Evolutionary conservation across 2,888 invertebrate species (phyloP), one percentile per base, ranked within the genome.

Genomic region (Zygothrica quintamaculata): DNA sequence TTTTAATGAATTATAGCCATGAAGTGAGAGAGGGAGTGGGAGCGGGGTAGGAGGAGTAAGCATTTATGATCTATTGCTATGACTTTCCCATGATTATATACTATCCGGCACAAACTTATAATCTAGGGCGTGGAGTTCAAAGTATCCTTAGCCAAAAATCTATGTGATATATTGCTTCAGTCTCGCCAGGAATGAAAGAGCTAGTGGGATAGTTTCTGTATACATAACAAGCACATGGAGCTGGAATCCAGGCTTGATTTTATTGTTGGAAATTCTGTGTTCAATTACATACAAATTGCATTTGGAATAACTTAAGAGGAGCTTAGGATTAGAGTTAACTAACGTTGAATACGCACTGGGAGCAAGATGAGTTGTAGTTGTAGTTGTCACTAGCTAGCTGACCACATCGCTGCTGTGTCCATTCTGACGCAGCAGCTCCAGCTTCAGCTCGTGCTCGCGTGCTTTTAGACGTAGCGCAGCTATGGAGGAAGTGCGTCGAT

Each of bases 391-490:
- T 22, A 22, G 90, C 89, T 90, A 96, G 93, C 96, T 96, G 89
- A 96, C 95, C 84, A 96, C 92, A 90, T 96, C 96, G 0, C 93
- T 84, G 29, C 87, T 82, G 59, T 93, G 93, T 36, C 94, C 94
- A 88, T 95, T 94, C 86, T 96, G 96, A 51, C 96, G 93, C 52
- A 96, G 89, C 93, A 96, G 94, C 90, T 96, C 97, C 80, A 97
- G 92, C 88, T 96, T 93, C 43, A 97, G 91, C 90, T 97, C 97
- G 89, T 97, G 97, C 89, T 98, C 97, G 48, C 97, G 93, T 0
- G 98, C 98, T 77, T 97, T 97, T 82, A 97, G 93, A 73, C 98
- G 92, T 33, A 98, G 92, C 0, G 96, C 95, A 0, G 97, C 97
- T 79, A 97, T 97, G 87, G 97, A 97, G 25, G 96, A 96, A 79